These are phyloP conservation scores for Hassar affinis DNA, from an alignment of 2,113 vertebrate genomes.

Conservation along the genomic window DNA sequence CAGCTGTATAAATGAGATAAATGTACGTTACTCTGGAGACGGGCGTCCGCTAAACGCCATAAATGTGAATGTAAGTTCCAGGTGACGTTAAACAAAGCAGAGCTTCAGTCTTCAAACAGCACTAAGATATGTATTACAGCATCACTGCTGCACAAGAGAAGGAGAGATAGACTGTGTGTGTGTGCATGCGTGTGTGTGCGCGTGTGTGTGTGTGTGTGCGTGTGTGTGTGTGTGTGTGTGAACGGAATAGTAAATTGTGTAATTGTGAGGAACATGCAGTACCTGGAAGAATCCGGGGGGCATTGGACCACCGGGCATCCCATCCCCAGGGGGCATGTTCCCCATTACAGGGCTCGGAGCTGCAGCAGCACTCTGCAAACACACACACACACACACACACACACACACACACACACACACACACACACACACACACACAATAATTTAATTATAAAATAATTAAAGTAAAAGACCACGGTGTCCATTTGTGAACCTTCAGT, in stretches of 20 bases:
- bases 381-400: conserved; percentile 56
- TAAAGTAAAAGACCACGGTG: not conserved
- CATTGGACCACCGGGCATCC: conserved; percentile 77
- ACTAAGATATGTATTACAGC: not conserved
- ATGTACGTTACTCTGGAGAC: too few relatives aligned
- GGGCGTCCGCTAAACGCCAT: too few relatives aligned
- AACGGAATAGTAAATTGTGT: not conserved
- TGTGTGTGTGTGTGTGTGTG: conserved; percentile 8
- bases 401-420: too few relatives aligned
- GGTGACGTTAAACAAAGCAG: not conserved
- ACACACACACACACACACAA: too few relatives aligned
- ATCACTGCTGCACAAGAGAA: not conserved
- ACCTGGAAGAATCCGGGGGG: conserved; percentile 79
- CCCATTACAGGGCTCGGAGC: conserved; percentile 78
- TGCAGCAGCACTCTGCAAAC: conserved; percentile 74
- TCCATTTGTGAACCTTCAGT: not conserved
- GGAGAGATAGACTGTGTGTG: not conserved
- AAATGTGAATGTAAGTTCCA: too few relatives aligned
- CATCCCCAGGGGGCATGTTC: conserved; percentile 75
- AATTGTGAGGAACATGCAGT: not conserved
- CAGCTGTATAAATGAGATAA: too few relatives aligned
- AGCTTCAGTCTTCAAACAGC: not conserved
- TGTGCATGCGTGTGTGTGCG: not conserved
- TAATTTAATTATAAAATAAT: too few relatives aligned
- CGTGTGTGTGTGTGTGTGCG: not conserved